Conservation (phyloP, 2,888 invertebrate genomes). For the Drosophila quinaria region DNA sequence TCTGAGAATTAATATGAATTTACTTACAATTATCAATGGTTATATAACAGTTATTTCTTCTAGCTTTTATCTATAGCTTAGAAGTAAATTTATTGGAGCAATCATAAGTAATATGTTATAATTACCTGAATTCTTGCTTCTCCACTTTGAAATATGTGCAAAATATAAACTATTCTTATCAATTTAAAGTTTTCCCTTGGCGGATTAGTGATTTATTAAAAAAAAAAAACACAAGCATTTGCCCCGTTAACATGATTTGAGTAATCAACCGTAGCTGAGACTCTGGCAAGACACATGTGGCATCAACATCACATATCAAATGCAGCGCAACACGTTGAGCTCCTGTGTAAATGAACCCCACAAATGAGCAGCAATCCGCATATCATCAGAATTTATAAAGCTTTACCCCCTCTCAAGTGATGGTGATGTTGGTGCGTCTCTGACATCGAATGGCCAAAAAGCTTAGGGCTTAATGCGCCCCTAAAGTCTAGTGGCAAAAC, state of each 20-base stretch:
- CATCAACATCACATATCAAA: constrained; percentile 25
- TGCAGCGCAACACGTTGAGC: constrained; percentile 39
- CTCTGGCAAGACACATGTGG: constrained; percentile 16
- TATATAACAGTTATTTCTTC: too few relatives aligned
- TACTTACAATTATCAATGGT: background rate
- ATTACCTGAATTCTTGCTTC: background rate
- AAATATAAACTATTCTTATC: constrained; percentile 11
- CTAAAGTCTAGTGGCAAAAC: constrained; percentile 65
- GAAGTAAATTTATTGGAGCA: background rate
- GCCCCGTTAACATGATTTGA: background rate
- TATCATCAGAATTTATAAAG: constrained; percentile 72
- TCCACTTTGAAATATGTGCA: background rate
- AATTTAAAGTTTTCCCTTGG: constrained; percentile 1
- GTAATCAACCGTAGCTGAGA: constrained; percentile 10
- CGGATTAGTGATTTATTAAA: background rate
- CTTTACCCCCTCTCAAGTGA: constrained; percentile 29
- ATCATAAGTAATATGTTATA: too few relatives aligned
- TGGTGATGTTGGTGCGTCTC: constrained; percentile 10
- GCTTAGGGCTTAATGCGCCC: constrained; percentile 58
- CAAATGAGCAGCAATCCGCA: constrained; percentile 36
- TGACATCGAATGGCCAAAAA: constrained; percentile 44
- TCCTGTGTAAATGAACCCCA: constrained; percentile 14
- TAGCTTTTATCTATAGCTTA: background rate
- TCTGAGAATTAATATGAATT: background rate
- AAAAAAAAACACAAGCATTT: background rate